Evolutionary conservation across 2,113 vertebrate species (phyloP).

Genomic region (Sus scrofa): DNA sequence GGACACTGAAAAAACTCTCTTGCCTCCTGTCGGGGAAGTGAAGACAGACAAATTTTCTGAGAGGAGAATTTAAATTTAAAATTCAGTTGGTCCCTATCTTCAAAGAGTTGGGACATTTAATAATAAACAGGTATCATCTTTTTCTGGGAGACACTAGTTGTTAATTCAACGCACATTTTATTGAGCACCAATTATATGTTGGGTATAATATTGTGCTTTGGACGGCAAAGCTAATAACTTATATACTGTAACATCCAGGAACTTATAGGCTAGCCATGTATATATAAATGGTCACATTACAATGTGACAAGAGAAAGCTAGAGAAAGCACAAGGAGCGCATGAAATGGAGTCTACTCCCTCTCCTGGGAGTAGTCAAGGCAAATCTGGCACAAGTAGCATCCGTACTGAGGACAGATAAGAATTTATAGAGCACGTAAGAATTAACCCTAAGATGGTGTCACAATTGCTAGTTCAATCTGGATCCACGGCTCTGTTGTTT

Average conservation of each 20-base stretch:
- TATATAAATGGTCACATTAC: not conserved
- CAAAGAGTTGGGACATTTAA: not conserved
- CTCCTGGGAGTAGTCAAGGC: not conserved
- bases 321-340: not conserved
- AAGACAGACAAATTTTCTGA: conserved; percentile 2
- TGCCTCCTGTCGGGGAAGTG: not conserved
- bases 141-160: not conserved
- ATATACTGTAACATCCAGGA: not conserved
- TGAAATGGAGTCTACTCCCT: not conserved
- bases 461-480: not conserved
- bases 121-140: conserved; percentile 13
- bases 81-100: not conserved
- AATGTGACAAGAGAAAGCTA: not conserved
- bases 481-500: not conserved
- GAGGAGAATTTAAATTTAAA: conserved; percentile 30
- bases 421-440: not conserved
- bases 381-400: not conserved
- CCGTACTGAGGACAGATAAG: not conserved
- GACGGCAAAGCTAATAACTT: not conserved
- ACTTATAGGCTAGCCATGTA: not conserved
- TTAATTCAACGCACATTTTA: not conserved
- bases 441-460: not conserved
- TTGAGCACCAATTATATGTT: not conserved
- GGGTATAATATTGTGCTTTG: not conserved
- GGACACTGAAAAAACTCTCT: not conserved